A percentile compares a stretch with the other conserved stretches of the same genome.
These are phyloP conservation scores for Epiperipatus broadwayi DNA, from an alignment of 2,888 invertebrate genomes.

Conservation along the genomic window DNA sequence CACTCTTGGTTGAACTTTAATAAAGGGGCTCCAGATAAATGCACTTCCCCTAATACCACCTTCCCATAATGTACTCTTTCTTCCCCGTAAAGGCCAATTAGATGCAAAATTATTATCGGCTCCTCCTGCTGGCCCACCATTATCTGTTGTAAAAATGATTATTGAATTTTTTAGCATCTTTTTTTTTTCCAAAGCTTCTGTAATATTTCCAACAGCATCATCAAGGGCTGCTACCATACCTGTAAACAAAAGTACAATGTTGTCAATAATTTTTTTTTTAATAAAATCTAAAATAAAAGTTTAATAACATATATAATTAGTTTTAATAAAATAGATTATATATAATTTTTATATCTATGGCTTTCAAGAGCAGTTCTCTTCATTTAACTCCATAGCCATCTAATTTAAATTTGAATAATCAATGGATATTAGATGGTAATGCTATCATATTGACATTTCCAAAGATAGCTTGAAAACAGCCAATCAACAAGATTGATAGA, in stretches of 20 bases:
- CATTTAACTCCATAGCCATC: no score
- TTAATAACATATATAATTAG: no score
- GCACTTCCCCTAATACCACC: slow-evolving; percentile 28
- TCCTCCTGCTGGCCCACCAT: slow-evolving; percentile 39
- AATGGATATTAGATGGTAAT: no score
- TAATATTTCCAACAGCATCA: slow-evolving; percentile 56
- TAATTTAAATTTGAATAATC: no score
- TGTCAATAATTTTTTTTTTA: slow-evolving; percentile 27
- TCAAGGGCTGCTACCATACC: slow-evolving; percentile 70
- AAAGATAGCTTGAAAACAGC: no score
- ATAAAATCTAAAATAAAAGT: no score
- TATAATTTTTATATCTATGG: no score
- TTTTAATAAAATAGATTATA: no score
- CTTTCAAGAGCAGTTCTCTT: no score
- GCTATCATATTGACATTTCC: no score
- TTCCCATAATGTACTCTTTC: slow-evolving; percentile 27
- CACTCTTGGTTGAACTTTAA: slow-evolving; percentile 23
- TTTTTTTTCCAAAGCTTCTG: slow-evolving; percentile 43
- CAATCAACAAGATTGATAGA: no score
- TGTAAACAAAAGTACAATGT: slow-evolving; percentile 33
- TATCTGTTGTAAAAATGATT: slow-evolving; percentile 67
- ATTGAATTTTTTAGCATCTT: slow-evolving; percentile 58
- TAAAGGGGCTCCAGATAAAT: slow-evolving; percentile 26
- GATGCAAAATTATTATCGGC: slow-evolving; percentile 27
- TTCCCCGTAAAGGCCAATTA: slow-evolving; percentile 28